phyloP scores from a whole-genome alignment of 2,113 vertebrate genomes.

The Periophthalmodon schlosseri region DNA sequence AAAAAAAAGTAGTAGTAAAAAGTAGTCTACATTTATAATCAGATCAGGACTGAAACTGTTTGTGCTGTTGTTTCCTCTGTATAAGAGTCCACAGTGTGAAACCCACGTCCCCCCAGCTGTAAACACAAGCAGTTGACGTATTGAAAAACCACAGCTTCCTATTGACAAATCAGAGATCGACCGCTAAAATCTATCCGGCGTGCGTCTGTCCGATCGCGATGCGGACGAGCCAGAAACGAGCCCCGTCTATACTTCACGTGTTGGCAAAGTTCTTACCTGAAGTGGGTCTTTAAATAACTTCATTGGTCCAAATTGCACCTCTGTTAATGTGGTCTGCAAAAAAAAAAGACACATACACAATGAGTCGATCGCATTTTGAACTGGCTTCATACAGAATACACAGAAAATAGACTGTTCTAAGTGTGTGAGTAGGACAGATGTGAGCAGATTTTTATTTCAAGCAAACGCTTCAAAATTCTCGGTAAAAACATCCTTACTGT shows the following conservation, averaged over 20 bases:
- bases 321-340: constrained; percentile 84
- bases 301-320: constrained; percentile 98
- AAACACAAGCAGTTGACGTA: neutral
- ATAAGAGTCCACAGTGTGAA: neutral
- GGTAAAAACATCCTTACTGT: no score
- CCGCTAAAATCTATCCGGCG: neutral
- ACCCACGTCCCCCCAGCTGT: neutral
- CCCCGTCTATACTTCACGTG: constrained; percentile 14
- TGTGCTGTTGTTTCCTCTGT: neutral
- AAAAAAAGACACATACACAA: constrained; percentile 55
- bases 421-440: no score
- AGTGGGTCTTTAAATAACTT: constrained; percentile 95
- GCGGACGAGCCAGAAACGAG: constrained; percentile 9
- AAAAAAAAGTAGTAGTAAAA: neutral
- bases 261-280: constrained; percentile 84
- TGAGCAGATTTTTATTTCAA: no score
- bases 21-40: neutral
- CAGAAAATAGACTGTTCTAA: no score
- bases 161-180: neutral
- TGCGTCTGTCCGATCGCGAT: constrained; percentile 6
- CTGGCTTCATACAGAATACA: no score
- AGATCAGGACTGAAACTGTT: neutral
- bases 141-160: neutral
- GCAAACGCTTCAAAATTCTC: no score
- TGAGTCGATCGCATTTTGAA: neutral